Evolutionary conservation across 2,888 invertebrate genomes (phyloP).

Genomic region (Endomychus coccineus): DNA sequence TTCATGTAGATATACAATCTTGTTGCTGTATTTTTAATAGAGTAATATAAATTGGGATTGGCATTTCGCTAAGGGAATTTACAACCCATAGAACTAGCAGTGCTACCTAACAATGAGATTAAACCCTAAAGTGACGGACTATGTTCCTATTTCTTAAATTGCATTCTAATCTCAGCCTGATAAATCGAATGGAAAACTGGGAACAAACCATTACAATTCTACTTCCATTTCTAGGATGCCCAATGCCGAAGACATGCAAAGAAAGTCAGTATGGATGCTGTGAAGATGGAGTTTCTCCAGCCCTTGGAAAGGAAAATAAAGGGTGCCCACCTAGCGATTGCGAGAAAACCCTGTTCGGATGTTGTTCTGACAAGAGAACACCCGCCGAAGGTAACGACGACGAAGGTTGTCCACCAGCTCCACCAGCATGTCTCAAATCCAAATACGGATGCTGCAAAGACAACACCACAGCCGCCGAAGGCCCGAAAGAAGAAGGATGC

Average conservation of each 20-base stretch:
- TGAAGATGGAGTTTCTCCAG: conserved; percentile 71
- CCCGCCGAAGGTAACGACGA: conserved; percentile 72
- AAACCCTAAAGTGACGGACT: too few relatives aligned
- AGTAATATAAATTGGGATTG: too few relatives aligned
- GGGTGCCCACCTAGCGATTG: conserved; percentile 74
- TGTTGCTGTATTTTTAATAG: too few relatives aligned
- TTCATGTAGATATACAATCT: too few relatives aligned
- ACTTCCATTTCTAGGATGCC: conserved; percentile 53
- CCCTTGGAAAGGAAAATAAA: conserved; percentile 58
- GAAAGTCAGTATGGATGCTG: conserved; percentile 76
- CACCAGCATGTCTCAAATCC: conserved; percentile 52
- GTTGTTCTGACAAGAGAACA: conserved; percentile 73
- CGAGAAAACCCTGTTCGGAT: conserved; percentile 74
- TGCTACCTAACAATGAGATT: too few relatives aligned
- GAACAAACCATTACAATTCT: too few relatives aligned
- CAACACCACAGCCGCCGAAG: conserved; percentile 57
- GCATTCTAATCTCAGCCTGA: too few relatives aligned
- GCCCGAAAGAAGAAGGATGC: conserved; percentile 34
- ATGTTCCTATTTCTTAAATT: too few relatives aligned
- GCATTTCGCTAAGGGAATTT: too few relatives aligned
- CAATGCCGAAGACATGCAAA: conserved; percentile 63
- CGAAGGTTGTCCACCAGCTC: conserved; percentile 70
- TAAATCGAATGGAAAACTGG: too few relatives aligned
- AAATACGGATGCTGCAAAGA: conserved; percentile 84
- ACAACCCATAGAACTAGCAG: too few relatives aligned